Percentiles rank a stretch among this genome's conserved stretches.
Conservation (phyloP, 2,113 vertebrate species). For the Proterorhinus semilunaris region DNA sequence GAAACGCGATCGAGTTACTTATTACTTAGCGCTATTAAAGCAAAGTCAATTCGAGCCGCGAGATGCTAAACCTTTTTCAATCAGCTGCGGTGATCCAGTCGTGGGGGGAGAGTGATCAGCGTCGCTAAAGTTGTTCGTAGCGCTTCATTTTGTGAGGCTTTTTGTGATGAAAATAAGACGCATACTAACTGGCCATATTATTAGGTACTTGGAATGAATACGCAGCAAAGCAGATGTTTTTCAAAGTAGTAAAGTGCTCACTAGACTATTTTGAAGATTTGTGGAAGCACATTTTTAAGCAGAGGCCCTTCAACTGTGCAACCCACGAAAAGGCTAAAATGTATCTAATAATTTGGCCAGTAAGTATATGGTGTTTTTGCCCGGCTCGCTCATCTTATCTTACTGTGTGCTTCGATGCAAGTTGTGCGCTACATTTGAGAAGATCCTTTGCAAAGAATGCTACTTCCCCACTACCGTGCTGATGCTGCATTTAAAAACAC, state of each 20-base stretch:
- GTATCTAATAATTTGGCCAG: not conserved
- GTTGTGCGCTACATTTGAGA: not conserved
- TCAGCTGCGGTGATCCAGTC: not conserved
- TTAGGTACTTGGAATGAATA: not conserved
- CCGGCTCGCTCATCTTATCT: not conserved
- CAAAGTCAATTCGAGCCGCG: not conserved
- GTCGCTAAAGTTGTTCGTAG: conserved; percentile 8
- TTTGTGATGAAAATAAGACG: not conserved
- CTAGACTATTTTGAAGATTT: too few relatives aligned
- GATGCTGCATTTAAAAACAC: not conserved
- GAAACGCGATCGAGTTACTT: not conserved
- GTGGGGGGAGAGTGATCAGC: not conserved
- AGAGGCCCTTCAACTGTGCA: too few relatives aligned
- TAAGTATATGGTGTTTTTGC: not conserved
- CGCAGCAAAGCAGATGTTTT: too few relatives aligned
- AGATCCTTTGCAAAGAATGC: not conserved
- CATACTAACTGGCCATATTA: not conserved
- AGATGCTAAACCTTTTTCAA: not conserved
- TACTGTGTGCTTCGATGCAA: not conserved
- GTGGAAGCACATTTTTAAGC: too few relatives aligned
- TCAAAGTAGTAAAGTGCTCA: too few relatives aligned
- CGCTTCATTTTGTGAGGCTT: not conserved
- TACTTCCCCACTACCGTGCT: not conserved
- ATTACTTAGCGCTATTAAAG: not conserved
- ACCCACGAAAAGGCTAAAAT: too few relatives aligned